These are phyloP conservation scores for Panthera leo DNA, from an alignment of 2,113 vertebrate genomes.

Conservation along the genomic window DNA sequence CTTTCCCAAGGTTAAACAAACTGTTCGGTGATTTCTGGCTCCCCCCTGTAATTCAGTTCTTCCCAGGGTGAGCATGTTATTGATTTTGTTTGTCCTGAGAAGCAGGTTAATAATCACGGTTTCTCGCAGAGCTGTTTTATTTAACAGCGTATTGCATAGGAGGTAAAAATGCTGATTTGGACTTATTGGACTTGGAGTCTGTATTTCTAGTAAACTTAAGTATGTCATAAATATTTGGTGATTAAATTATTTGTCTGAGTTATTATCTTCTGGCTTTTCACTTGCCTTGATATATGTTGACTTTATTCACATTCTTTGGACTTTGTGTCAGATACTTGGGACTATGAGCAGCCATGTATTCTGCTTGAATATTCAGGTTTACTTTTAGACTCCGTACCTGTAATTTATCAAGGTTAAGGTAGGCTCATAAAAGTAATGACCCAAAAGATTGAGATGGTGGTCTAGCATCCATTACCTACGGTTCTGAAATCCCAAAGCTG, in stretches of 20 bases:
- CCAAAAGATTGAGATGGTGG: background rate
- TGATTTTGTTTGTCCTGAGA: background rate
- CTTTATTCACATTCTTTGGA: constrained; percentile 5
- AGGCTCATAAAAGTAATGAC: background rate
- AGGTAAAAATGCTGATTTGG: background rate
- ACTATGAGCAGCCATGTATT: background rate
- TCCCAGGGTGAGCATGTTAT: background rate
- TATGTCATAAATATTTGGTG: background rate
- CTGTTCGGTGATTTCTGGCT: background rate
- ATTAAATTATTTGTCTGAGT: background rate
- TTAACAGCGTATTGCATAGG: background rate
- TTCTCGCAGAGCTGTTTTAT: background rate
- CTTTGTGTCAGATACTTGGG: background rate
- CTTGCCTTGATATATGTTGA: background rate
- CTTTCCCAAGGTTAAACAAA: constrained; percentile 23
- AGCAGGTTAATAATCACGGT: background rate
- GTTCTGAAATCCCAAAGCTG: background rate
- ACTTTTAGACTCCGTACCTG: background rate
- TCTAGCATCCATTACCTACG: background rate
- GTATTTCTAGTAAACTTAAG: background rate
- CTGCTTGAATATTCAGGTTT: constrained; percentile 15
- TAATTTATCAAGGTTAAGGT: background rate
- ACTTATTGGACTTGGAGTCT: background rate
- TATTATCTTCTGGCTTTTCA: constrained; percentile 10
- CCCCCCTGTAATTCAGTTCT: background rate